Conservation (phyloP, 2,797 vertebrate species). For the Xiphophorus birchmanni region DNA sequence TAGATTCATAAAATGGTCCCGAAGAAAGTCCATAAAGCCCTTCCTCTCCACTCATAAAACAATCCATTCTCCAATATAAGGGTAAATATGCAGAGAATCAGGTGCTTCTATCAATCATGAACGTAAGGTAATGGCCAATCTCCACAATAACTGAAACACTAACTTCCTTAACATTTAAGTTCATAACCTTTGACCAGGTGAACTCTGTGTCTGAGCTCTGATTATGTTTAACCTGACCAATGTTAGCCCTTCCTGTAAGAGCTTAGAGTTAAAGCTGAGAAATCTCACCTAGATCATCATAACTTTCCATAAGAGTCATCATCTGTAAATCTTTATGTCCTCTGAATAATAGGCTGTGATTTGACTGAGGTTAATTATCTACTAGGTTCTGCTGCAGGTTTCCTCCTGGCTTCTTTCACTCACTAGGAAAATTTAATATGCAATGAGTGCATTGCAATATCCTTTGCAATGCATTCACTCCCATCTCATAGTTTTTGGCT, state of each 20-base stretch:
- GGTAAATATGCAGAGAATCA: slow-evolving; percentile 68
- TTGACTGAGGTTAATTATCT: slow-evolving; percentile 70
- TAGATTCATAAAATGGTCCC: slow-evolving; percentile 26
- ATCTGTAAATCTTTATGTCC: slow-evolving; percentile 56
- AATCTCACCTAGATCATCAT: slow-evolving; percentile 19
- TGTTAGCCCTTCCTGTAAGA: slow-evolving; percentile 71
- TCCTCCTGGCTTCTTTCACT: slow-evolving; percentile 21
- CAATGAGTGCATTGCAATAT: neutral
- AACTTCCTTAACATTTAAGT: slow-evolving; percentile 43
- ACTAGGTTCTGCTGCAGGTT: slow-evolving; percentile 52
- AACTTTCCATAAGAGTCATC: slow-evolving; percentile 23
- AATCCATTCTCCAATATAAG: slow-evolving; percentile 40
- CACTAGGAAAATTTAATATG: neutral
- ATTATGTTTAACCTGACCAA: slow-evolving; percentile 22
- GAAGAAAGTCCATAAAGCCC: slow-evolving; percentile 45
- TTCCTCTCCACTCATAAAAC: slow-evolving; percentile 54
- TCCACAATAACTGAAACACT: slow-evolving; percentile 46
- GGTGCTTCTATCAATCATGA: slow-evolving; percentile 74
- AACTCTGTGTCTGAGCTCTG: slow-evolving; percentile 32
- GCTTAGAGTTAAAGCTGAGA: slow-evolving; percentile 6
- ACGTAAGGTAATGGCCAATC: slow-evolving; percentile 59
- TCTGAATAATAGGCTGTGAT: slow-evolving; percentile 56
- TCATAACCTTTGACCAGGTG: slow-evolving; percentile 62
- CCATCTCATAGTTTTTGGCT: neutral
- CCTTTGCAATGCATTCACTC: neutral